Conservation (phyloP, 2,113 vertebrate species). For the Dunckerocampus dactyliophorus region DNA sequence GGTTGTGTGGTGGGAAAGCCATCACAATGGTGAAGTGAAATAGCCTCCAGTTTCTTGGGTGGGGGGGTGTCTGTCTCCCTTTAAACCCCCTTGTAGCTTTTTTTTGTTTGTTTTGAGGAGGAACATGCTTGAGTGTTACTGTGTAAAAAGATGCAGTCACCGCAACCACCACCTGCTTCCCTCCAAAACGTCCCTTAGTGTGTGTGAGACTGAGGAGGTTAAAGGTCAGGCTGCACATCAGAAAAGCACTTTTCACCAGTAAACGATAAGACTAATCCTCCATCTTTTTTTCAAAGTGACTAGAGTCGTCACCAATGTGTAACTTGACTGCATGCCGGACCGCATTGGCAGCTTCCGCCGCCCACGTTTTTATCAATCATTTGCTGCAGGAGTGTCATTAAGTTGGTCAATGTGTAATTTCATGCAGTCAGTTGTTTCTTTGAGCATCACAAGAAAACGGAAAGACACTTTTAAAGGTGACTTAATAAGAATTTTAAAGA, state of each 20-base stretch:
- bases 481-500: not conserved
- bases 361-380: slow-evolving; percentile 64
- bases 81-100: slow-evolving; percentile 23
- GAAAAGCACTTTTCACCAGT: too few relatives aligned
- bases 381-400: slow-evolving; percentile 49
- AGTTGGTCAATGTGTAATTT: slow-evolving; percentile 64
- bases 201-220: slow-evolving; percentile 8
- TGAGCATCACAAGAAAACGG: slow-evolving; percentile 1
- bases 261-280: not conserved
- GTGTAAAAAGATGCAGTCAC: slow-evolving; percentile 33
- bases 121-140: slow-evolving; percentile 47
- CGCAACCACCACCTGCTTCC: slow-evolving; percentile 37
- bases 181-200: slow-evolving; percentile 36
- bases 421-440: slow-evolving; percentile 8
- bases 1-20: slow-evolving; percentile 40
- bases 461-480: not conserved
- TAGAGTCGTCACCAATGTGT: slow-evolving; percentile 39
- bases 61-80: slow-evolving; percentile 40
- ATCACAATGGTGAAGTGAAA: slow-evolving; percentile 56
- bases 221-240: not conserved
- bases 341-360: slow-evolving; percentile 10
- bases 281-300: not conserved
- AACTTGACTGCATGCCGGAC: slow-evolving; percentile 33
- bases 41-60: slow-evolving; percentile 45
- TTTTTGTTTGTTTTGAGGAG: not conserved